Percentiles rank a stretch among this genome's conserved stretches.
Evolutionary conservation across 2,888 invertebrate species (phyloP).

Genomic region (Diloba caeruleocephala): DNA sequence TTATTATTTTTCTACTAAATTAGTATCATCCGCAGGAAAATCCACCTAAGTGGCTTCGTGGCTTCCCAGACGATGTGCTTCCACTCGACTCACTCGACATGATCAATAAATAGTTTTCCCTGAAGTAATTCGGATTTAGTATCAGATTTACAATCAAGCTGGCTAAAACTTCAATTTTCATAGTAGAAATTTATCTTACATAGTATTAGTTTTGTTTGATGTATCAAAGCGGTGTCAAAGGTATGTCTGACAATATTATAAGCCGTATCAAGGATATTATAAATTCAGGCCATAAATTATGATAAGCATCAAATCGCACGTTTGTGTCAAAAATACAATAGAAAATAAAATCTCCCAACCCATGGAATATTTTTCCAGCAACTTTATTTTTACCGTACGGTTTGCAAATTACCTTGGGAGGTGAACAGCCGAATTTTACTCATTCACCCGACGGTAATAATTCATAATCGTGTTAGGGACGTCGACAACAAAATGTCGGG

Average conservation of each 20-base stretch:
- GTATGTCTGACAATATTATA: constrained; percentile 28
- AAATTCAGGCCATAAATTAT: constrained; percentile 19
- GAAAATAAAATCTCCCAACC: constrained; percentile 10
- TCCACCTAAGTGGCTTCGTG: no score
- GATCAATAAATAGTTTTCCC: no score
- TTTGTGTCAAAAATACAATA: not conserved
- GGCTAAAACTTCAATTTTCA: no score
- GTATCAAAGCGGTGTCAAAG: no score
- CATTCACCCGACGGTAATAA: constrained; percentile 59
- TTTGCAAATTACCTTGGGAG: constrained; percentile 50
- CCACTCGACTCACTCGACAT: no score
- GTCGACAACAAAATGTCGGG: constrained; percentile 58
- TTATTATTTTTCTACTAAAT: no score
- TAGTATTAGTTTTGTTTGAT: no score
- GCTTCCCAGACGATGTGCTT: no score
- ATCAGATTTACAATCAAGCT: no score
- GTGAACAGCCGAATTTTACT: constrained; percentile 55
- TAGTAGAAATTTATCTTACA: no score
- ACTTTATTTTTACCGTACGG: constrained; percentile 41
- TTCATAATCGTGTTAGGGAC: constrained; percentile 62
- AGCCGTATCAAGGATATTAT: constrained; percentile 17
- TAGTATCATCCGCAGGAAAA: no score
- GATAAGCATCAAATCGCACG: not conserved
- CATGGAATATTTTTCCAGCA: constrained; percentile 18
- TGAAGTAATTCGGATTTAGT: no score